phyloP scores from a whole-genome alignment of 2,888 invertebrate species.

The Cheilosia vulpina region DNA sequence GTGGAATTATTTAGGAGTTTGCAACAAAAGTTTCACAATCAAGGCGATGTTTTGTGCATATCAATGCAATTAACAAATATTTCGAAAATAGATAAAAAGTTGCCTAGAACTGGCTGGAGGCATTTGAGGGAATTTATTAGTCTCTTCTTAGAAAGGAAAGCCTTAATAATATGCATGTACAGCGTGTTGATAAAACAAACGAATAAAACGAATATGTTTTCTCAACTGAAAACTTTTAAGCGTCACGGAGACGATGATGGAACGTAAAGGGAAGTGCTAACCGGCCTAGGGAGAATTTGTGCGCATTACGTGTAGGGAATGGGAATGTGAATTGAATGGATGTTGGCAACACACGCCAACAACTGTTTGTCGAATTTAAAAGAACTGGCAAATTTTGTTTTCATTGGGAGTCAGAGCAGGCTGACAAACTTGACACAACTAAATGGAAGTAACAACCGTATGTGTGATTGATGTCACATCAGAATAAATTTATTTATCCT shows the following conservation, averaged over 20 bases:
- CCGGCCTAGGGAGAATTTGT: too few relatives aligned
- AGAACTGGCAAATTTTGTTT: too few relatives aligned
- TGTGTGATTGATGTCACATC: too few relatives aligned
- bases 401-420: too few relatives aligned
- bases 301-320: not conserved
- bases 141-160: not conserved
- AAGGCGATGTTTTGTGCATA: not conserved
- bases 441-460: too few relatives aligned
- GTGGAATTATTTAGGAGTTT: not conserved
- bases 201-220: not conserved
- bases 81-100: not conserved
- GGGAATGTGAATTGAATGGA: not conserved
- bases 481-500: too few relatives aligned
- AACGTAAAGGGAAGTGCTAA: too few relatives aligned
- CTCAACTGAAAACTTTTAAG: not conserved
- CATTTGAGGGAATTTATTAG: not conserved
- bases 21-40: not conserved
- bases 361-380: too few relatives aligned
- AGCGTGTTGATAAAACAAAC: not conserved
- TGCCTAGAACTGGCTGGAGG: not conserved
- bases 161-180: slow-evolving; percentile 2
- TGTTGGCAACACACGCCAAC: too few relatives aligned
- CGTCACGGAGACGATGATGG: too few relatives aligned
- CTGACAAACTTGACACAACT: too few relatives aligned
- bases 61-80: slow-evolving; percentile 37